A percentile compares a stretch with the other conserved stretches of the same genome.
Conservation (phyloP, 2,888 invertebrate species). For the Zele albiditarsus region DNA sequence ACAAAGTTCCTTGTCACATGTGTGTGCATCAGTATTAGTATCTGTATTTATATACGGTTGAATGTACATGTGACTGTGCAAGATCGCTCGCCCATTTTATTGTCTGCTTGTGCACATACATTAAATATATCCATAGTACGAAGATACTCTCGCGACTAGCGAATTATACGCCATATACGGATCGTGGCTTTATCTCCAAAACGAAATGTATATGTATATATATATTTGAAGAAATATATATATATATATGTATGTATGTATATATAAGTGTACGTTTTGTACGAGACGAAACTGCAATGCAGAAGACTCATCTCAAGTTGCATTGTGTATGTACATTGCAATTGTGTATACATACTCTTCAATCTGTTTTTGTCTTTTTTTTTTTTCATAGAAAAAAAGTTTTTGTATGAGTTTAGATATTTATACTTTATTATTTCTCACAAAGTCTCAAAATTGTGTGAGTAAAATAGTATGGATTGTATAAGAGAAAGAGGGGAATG, state of each 20-base stretch:
- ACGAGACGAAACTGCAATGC: background rate
- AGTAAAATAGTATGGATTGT: background rate
- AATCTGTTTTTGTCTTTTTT: no score
- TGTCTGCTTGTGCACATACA: conserved; percentile 18
- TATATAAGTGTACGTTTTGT: conserved; percentile 10
- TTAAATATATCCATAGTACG: conserved; percentile 21
- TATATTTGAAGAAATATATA: background rate
- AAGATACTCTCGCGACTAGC: conserved; percentile 43
- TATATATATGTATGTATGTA: background rate
- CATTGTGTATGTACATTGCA: no score
- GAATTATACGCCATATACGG: conserved; percentile 47
- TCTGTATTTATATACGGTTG: conserved; percentile 1
- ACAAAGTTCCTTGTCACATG: conserved; percentile 36
- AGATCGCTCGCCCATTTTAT: conserved; percentile 27
- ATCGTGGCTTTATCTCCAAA: conserved; percentile 43
- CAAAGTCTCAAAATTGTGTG: background rate
- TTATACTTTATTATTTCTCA: background rate
- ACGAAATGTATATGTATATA: conserved; percentile 2
- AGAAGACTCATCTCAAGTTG: no score
- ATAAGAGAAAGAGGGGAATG: no score
- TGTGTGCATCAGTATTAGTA: conserved; percentile 14
- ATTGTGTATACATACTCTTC: no score
- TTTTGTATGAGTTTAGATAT: background rate
- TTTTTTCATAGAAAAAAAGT: no score
- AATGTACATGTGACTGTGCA: conserved; percentile 28